These are phyloP conservation scores for Plebejus melissa DNA, from an alignment of 2,888 invertebrate genomes.

Conservation along the genomic window DNA sequence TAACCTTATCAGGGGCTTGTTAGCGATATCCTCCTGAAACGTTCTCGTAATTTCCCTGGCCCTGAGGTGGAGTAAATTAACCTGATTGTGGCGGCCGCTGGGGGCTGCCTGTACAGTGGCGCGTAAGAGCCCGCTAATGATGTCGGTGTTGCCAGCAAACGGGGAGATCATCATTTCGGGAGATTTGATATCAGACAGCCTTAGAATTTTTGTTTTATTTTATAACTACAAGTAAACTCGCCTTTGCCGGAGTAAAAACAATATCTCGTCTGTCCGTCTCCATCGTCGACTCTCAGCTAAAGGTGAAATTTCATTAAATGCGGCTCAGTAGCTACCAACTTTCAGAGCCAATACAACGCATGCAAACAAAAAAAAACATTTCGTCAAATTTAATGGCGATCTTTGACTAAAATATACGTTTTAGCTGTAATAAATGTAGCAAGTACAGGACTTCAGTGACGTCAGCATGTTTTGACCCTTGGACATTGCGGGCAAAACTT, in stretches of 20 bases:
- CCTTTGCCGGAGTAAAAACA: too few species aligned
- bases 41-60: slow-evolving; percentile 6
- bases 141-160: slow-evolving; percentile 4
- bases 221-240: too few species aligned
- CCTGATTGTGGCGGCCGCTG: slow-evolving; percentile 24
- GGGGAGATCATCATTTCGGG: background rate
- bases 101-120: slow-evolving; percentile 22
- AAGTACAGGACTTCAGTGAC: background rate
- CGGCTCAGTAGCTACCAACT: too few species aligned
- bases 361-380: too few species aligned
- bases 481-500: background rate
- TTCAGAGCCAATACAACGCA: too few species aligned
- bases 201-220: background rate
- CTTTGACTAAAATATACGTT: too few species aligned
- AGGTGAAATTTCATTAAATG: too few species aligned
- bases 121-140: slow-evolving; percentile 22
- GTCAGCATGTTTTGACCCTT: background rate
- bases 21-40: background rate
- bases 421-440: too few species aligned
- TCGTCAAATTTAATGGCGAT: too few species aligned
- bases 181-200: background rate
- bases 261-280: too few species aligned
- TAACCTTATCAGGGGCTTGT: background rate
- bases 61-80: slow-evolving; percentile 19
- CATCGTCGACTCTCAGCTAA: too few species aligned